Base-by-base conservation (phyloP, 2,113 vertebrate species). In the Carettochelys insculpta region DNA sequence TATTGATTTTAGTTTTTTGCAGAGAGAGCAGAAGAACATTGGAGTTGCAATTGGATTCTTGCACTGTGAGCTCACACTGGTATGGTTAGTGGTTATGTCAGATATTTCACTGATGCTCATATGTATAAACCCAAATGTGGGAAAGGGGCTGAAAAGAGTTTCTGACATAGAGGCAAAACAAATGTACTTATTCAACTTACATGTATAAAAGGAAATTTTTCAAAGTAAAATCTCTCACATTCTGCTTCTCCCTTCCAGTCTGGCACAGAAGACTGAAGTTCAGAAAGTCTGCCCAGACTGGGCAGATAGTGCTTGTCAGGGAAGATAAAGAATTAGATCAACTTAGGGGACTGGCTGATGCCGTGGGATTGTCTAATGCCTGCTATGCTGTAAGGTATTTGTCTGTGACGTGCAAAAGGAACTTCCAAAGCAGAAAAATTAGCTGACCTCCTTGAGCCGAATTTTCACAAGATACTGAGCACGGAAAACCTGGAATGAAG, bases 381-480 rank as follows among this genome's bases (percentile, higher is more conserved):
- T 98, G 97, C 92, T 98, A 97, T 73, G 97, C 97, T 11, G 10
- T 98, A 79, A 96, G 96, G 97, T 98, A 97, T 1, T 95, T 94
- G 65, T 24, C 71, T 56, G 58, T 82, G 79, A 22, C 58, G 4
- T 20, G 61, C 27, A 22, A 25, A 27, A 92, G 73, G 83, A 7
- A 41, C 82, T 90, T 88, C 68, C 85, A 89, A 79, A 27, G 56
- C 12, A 61, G 51, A 89, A 89, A 34, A 52, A 14, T 5, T 13
- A 77, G 92, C 38, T 77, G 11, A 5, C 11, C 9, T 90, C 87
- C 22, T 5, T 47, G 76, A 77, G 29, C 38, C 29, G 73, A 41
- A 0, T 58, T 94, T 88, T 85, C 19, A 29, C 71, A 22, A n/a
- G 79, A 43, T 17, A 47, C 10, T 77, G 3, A 82, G n/a, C 48